phyloP scores from a whole-genome alignment of 2,888 invertebrate species.

The Lithophane socia region DNA sequence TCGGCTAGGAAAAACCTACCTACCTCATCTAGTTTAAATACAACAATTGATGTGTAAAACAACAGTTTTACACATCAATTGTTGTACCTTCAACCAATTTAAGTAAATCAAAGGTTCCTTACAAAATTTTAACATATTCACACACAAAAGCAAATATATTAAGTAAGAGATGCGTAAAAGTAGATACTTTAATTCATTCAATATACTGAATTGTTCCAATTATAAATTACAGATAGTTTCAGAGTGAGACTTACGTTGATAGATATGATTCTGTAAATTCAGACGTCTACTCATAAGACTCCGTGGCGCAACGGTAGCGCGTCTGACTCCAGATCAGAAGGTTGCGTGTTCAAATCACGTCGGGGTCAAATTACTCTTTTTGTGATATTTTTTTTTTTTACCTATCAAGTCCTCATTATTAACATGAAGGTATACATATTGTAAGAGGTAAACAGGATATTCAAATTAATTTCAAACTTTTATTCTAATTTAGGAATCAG shows the following conservation, averaged over 20 bases:
- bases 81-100: background rate
- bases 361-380: slow-evolving; percentile 92
- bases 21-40: background rate
- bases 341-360: slow-evolving; percentile 99
- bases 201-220: background rate
- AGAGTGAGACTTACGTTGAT: background rate
- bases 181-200: background rate
- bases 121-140: background rate
- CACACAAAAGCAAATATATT: background rate
- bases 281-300: slow-evolving; percentile 85
- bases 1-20: background rate
- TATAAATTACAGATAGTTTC: background rate
- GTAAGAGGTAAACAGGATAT: background rate
- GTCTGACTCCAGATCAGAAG: slow-evolving; percentile 99
- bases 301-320: slow-evolving; percentile 99
- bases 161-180: background rate
- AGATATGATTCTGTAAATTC: slow-evolving; percentile 8
- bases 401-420: too few relatives aligned
- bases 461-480: background rate
- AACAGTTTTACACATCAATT: too few relatives aligned
- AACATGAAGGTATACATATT: background rate
- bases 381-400: slow-evolving; percentile 55
- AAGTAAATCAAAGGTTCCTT: background rate
- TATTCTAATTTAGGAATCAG: background rate
- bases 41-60: background rate